Base-by-base conservation (phyloP, 2,888 invertebrate species). In the Aporophyla nigra region DNA sequence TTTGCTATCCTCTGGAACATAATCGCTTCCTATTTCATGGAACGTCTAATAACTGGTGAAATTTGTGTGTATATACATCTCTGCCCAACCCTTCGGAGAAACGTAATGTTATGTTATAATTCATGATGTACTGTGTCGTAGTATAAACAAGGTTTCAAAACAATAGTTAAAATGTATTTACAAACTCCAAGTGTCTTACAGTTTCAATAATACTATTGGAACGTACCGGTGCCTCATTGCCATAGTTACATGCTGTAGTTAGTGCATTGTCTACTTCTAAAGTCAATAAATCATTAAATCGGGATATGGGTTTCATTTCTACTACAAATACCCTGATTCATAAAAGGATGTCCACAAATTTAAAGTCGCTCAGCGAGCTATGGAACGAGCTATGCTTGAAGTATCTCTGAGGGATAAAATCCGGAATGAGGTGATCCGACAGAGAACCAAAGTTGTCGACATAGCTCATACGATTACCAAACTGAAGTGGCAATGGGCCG, bases 211-310 rank as follows among this genome's bases (percentile, higher is more conserved):
- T 59, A 49, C 46, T 62, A 24, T 46, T 66, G 61, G n/a, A 62
- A 71, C 71, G 43, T 24, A 67, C 59, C 40, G 56, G 82, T 82
- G 67, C 67, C 70, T 82, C 62, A 56, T 51, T 68, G 66, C 46
- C 58, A 63, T 80, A 61, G 51, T 70, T 68, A 68, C 53, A 63
- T 82, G 46, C 69, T 75, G 54, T 81, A 85, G 76, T 71, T 73
- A 63, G 59, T 43, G 33, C 58, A 65, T 71, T 73, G 27, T 59
- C 56, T 68, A 81, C 46, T 74, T 65, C 40, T 81, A 59, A 71
- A 68, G 40, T 68, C 33, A 83, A 83, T 83, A 85, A 85, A 83
- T 86, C 27, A 68, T 82, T 85, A 68, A 76, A 73, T 71, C 43
- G 49, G 53, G 10, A 33, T 40, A 16, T 68, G 54, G 7, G 62